Percentiles rank a stretch among this genome's conserved stretches.
phyloP scores from a whole-genome alignment of 2,797 vertebrate species.

The Helostoma temminkii region DNA sequence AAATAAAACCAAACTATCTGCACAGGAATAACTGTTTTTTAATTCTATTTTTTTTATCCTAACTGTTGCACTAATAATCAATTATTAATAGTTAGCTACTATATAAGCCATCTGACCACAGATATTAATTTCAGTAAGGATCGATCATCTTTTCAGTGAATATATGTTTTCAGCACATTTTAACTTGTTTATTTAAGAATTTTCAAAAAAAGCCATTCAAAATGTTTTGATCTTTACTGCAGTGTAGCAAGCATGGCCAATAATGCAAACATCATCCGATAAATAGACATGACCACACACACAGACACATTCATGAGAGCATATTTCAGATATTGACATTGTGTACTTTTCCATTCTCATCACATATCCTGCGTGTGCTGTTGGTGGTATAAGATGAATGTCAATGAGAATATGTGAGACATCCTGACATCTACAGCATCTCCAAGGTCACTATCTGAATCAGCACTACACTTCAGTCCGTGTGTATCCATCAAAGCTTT shows the following conservation, averaged over 20 bases:
- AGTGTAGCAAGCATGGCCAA: constrained; percentile 33
- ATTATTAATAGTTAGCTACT: background rate
- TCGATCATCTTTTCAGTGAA: background rate
- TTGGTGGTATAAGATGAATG: constrained; percentile 70
- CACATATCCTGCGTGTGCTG: constrained; percentile 75
- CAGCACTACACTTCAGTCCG: constrained; percentile 55
- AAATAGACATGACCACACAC: constrained; percentile 45
- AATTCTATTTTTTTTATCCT: too few relatives aligned
- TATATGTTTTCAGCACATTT: constrained; percentile 18
- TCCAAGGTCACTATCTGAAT: constrained; percentile 78
- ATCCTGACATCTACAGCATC: constrained; percentile 72
- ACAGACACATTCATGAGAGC: constrained; percentile 32
- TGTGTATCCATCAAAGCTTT: constrained; percentile 45
- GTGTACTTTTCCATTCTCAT: constrained; percentile 72
- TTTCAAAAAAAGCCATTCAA: constrained; percentile 35
- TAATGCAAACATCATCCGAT: constrained; percentile 58
- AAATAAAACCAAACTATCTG: background rate
- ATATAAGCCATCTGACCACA: background rate
- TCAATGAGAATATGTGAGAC: constrained; percentile 71
- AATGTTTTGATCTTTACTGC: constrained; percentile 53
- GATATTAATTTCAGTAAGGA: constrained; percentile 3
- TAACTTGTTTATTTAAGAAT: constrained; percentile 28
- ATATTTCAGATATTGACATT: constrained; percentile 76
- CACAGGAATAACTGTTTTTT: background rate
- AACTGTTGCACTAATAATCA: background rate